These are phyloP conservation scores for Notocelia uddmanniana DNA, from an alignment of 2,888 invertebrate genomes.

Conservation along the genomic window DNA sequence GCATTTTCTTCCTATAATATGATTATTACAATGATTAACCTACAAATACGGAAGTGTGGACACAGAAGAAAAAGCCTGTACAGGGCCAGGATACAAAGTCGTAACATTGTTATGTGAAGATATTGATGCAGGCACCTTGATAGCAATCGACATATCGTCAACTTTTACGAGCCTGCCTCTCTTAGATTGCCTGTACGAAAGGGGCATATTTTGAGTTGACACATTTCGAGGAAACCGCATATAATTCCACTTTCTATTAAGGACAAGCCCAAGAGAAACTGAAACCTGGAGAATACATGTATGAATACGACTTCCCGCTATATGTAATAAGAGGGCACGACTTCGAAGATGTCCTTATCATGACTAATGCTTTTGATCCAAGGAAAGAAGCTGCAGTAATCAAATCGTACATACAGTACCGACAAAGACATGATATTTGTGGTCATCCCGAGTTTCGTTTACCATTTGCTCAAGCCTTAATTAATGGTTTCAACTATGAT, in stretches of 20 bases:
- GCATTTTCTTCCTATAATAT: too few relatives aligned
- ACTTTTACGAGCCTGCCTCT: conserved; percentile 44
- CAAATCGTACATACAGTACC: conserved; percentile 9
- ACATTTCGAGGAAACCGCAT: conserved; percentile 19
- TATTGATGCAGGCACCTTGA: conserved; percentile 37
- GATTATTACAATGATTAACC: too few relatives aligned
- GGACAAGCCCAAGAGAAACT: conserved; percentile 18
- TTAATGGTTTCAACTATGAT: conserved; percentile 7
- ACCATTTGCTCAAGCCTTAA: conserved; percentile 8
- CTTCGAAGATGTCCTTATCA: conserved; percentile 46
- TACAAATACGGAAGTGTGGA: too few relatives aligned
- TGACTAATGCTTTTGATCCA: conserved; percentile 46
- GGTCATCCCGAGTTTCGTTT: conserved; percentile 4
- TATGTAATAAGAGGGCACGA: conserved; percentile 45
- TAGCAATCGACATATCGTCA: conserved; percentile 44
- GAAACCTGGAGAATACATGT: conserved; percentile 42
- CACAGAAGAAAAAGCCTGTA: conserved; percentile 3
- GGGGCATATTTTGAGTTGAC: conserved; percentile 17
- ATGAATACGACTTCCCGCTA: conserved; percentile 34
- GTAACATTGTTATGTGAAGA: conserved; percentile 29
- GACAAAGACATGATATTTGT: conserved; percentile 3
- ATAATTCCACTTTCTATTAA: conserved; percentile 17
- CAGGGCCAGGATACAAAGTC: conserved; percentile 5
- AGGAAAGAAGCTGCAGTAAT: conserved; percentile 22
- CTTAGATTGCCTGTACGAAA: conserved; percentile 20